Percentiles rank a stretch among this genome's conserved stretches.
These are phyloP conservation scores for Apocheima hispidaria DNA, from an alignment of 2,888 invertebrate genomes.

Conservation along the genomic window DNA sequence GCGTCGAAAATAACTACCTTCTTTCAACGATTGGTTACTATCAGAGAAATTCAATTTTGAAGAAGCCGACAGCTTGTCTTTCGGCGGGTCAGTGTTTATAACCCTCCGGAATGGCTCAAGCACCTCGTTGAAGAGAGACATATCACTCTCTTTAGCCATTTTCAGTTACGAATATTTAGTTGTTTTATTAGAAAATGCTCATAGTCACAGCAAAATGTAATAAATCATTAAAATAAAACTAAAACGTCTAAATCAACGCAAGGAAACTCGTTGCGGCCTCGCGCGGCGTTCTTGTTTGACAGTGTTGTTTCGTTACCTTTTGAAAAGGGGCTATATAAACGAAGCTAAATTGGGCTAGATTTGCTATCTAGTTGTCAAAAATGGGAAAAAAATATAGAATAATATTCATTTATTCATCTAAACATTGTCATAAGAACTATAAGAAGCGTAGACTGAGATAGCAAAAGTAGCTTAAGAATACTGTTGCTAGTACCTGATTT, in stretches of 20 bases:
- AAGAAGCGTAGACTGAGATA: no score
- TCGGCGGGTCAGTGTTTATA: constrained; percentile 79
- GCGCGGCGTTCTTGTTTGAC: background rate
- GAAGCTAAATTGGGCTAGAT: no score
- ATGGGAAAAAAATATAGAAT: no score
- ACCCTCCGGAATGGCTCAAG: constrained; percentile 80
- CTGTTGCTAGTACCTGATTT: no score
- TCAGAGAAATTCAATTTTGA: constrained; percentile 80
- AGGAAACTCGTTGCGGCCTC: background rate
- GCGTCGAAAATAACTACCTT: constrained; percentile 58
- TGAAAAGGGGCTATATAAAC: no score
- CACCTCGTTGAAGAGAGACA: constrained; percentile 79
- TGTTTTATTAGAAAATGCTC: background rate
- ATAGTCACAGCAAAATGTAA: background rate
- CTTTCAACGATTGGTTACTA: constrained; percentile 76
- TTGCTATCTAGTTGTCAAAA: no score
- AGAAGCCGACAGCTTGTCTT: constrained; percentile 77
- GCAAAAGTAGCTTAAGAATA: no score
- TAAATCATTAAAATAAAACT: background rate
- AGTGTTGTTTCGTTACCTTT: no score
- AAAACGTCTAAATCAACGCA: no score
- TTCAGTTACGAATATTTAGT: constrained; percentile 25
- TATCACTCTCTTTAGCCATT: constrained; percentile 80
- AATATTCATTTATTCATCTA: no score
- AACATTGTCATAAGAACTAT: no score